These are phyloP conservation scores for Drosophila quinaria DNA, from an alignment of 2,888 invertebrate genomes.

Conservation along the genomic window DNA sequence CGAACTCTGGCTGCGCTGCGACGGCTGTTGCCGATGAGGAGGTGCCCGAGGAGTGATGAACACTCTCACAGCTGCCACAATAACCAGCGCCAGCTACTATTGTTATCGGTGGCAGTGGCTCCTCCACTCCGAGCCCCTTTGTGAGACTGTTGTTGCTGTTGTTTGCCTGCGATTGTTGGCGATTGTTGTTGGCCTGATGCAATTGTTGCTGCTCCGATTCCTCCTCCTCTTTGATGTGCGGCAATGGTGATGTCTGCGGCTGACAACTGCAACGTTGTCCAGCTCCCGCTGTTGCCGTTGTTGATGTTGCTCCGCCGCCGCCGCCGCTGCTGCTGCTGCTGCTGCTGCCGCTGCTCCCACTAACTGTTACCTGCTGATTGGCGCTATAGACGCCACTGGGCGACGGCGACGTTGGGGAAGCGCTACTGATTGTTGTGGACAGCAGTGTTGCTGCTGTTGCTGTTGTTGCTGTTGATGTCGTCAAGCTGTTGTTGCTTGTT, in stretches of 20 bases:
- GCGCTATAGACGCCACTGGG: constrained; percentile 43
- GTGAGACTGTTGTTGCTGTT: constrained; percentile 35
- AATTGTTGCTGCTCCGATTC: constrained; percentile 86
- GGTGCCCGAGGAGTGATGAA: constrained; percentile 75
- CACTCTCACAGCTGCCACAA: constrained; percentile 83
- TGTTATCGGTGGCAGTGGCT: constrained; percentile 52
- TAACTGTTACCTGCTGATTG: constrained; percentile 45
- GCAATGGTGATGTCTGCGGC: constrained; percentile 90
- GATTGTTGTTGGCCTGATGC: constrained; percentile 51
- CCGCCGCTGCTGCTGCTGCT: constrained; percentile 38
- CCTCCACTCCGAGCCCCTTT: constrained; percentile 35
- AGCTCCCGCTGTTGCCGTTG: constrained; percentile 17
- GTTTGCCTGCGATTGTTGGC: constrained; percentile 3
- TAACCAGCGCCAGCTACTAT: constrained; percentile 61
- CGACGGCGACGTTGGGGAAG: constrained; percentile 64
- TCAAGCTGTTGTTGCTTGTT: constrained; percentile 25
- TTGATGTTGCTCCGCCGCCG: constrained; percentile 85
- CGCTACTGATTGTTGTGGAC: constrained; percentile 42
- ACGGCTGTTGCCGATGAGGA: constrained; percentile 63
- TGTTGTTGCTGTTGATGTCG: constrained; percentile 45
- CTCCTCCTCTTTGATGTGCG: constrained; percentile 94
- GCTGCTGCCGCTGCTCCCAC: constrained; percentile 29
- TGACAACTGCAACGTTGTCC: constrained; percentile 85
- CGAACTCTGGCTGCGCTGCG: constrained; percentile 41
- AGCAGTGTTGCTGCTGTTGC: constrained; percentile 38